phyloP scores from a whole-genome alignment of 2,888 invertebrate species.

The Stenodera caucasica region DNA sequence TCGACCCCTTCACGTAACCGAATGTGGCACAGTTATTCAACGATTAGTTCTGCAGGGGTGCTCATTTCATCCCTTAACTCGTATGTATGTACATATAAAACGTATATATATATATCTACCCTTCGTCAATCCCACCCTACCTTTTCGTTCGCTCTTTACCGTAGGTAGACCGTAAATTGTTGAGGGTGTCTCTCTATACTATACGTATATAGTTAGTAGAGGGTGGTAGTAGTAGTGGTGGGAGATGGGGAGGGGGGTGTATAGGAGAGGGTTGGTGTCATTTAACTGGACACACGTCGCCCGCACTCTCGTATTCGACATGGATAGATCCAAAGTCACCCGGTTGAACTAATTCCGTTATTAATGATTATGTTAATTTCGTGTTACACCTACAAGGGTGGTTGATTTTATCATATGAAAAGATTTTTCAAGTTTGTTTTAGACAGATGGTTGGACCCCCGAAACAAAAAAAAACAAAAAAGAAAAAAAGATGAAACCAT shows the following conservation, averaged over 20 bases:
- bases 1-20: constrained; percentile 38
- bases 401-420: neutral
- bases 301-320: constrained; percentile 38
- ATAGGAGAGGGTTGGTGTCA: constrained; percentile 38
- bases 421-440: neutral
- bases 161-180: constrained; percentile 26
- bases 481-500: neutral
- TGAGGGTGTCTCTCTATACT: too few relatives aligned
- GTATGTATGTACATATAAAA: neutral
- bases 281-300: constrained; percentile 45
- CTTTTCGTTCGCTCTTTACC: constrained; percentile 30
- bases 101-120: constrained; percentile 19
- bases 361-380: constrained; percentile 38
- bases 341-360: constrained; percentile 31
- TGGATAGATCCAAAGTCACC: constrained; percentile 22
- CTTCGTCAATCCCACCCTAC: constrained; percentile 11
- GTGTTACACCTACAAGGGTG: constrained; percentile 30
- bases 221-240: too few relatives aligned
- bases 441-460: constrained; percentile 16
- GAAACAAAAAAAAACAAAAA: neutral
- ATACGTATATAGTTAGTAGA: constrained; percentile 1
- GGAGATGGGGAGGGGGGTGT: too few relatives aligned
- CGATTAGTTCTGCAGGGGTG: constrained; percentile 52
- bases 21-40: constrained; percentile 48
- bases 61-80: constrained; percentile 29